A percentile compares a stretch with the other conserved stretches of the same genome.
Conservation (phyloP, 2,797 vertebrate genomes). For the Glossophaga mutica region DNA sequence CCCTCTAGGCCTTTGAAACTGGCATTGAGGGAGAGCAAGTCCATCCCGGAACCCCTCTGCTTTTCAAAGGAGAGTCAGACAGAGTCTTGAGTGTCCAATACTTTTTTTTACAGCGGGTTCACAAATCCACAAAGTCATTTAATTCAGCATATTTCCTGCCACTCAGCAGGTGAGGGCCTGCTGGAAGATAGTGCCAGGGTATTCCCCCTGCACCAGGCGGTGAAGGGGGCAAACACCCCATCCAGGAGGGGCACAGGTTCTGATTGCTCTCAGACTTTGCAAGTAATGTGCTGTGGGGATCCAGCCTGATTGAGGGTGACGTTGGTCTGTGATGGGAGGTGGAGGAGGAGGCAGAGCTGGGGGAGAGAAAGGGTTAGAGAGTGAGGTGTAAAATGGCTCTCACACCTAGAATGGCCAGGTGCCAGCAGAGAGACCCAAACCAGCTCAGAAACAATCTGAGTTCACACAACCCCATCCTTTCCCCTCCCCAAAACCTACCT, state of each 20-base stretch:
- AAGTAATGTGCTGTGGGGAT: neutral
- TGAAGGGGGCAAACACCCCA: neutral
- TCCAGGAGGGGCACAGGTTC: neutral
- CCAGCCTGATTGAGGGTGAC: conserved; percentile 27
- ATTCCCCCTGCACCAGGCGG: accelerated
- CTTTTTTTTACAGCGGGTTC: neutral
- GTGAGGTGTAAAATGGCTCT: neutral
- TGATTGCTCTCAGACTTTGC: neutral
- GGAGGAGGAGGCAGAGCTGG: conserved; percentile 66
- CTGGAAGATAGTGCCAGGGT: neutral
- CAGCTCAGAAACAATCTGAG: neutral
- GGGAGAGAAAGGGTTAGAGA: neutral
- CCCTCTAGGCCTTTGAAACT: neutral
- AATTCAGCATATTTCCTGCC: conserved; percentile 29
- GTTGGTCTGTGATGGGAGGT: conserved; percentile 46
- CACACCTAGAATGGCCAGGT: neutral
- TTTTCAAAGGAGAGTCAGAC: neutral
- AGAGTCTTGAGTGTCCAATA: neutral
- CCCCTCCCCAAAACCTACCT: conserved; percentile 43
- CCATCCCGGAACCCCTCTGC: neutral
- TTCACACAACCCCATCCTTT: neutral
- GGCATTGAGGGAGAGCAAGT: neutral
- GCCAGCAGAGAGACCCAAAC: neutral
- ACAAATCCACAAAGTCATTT: neutral
- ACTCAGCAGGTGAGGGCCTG: neutral